These are phyloP conservation scores for Dreissena rostriformis DNA, from an alignment of 1,140 invertebrate species.

Conservation along the genomic window DNA sequence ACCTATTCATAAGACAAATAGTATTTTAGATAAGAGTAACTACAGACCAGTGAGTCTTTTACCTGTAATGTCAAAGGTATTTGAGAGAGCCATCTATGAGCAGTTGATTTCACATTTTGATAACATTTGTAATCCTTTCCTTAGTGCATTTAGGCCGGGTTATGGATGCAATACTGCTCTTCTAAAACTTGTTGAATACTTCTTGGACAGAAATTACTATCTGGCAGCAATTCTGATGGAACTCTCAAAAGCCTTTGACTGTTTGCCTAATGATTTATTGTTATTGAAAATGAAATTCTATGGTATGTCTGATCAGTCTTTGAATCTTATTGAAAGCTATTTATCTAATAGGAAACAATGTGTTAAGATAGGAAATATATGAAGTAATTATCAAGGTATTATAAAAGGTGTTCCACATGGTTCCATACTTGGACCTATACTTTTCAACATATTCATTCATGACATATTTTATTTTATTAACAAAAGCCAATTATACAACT, in stretches of 20 bases:
- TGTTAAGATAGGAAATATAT: slow-evolving; percentile 38
- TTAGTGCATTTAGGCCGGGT: slow-evolving; percentile 35
- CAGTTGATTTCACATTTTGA: slow-evolving; percentile 34
- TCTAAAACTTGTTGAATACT: slow-evolving; percentile 28
- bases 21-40: slow-evolving; percentile 43
- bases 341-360: slow-evolving; percentile 28
- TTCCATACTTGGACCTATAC: slow-evolving; percentile 39
- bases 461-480: slow-evolving; percentile 37
- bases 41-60: slow-evolving; percentile 55
- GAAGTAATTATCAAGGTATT: slow-evolving; percentile 31
- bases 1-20: slow-evolving; percentile 44
- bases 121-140: slow-evolving; percentile 31
- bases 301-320: slow-evolving; percentile 22
- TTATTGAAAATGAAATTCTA: slow-evolving; percentile 37
- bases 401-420: slow-evolving; percentile 36
- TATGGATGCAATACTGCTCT: slow-evolving; percentile 46
- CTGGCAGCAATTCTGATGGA: slow-evolving; percentile 49
- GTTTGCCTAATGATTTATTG: slow-evolving; percentile 42
- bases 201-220: slow-evolving; percentile 53
- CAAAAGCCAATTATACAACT: slow-evolving; percentile 14
- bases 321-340: slow-evolving; percentile 24
- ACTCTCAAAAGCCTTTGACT: slow-evolving; percentile 56
- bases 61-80: slow-evolving; percentile 47
- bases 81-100: slow-evolving; percentile 51
- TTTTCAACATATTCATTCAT: slow-evolving; percentile 41